Evolutionary conservation across 2,797 vertebrate species (phyloP).

Genomic region (Coregonus suidteri): DNA sequence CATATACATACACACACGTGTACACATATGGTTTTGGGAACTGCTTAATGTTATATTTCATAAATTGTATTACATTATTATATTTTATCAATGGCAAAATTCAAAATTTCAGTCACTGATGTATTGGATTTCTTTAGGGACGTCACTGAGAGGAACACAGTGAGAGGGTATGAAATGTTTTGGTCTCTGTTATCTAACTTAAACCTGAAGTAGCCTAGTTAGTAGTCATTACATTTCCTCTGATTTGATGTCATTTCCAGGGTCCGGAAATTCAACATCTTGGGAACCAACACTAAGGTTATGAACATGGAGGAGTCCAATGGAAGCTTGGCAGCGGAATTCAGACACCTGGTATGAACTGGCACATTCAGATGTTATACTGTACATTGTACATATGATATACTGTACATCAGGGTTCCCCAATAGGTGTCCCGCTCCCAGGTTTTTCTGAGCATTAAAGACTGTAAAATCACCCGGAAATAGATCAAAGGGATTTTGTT

Average conservation of each 20-base stretch:
- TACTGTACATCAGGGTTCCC: too few relatives aligned
- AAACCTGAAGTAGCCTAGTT: neutral
- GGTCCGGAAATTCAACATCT: slow-evolving; percentile 93
- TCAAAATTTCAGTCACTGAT: neutral
- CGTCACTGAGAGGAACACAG: slow-evolving; percentile 80
- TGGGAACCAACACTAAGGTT: slow-evolving; percentile 92
- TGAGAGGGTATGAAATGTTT: slow-evolving; percentile 75
- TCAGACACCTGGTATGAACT: slow-evolving; percentile 87
- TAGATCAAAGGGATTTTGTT: too few relatives aligned
- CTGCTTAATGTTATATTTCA: too few relatives aligned
- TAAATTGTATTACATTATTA: too few relatives aligned
- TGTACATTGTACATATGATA: too few relatives aligned
- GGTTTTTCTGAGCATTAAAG: too few relatives aligned
- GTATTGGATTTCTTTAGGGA: slow-evolving; percentile 73
- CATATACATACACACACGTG: too few relatives aligned
- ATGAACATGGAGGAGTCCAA: slow-evolving; percentile 99
- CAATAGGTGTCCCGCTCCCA: too few relatives aligned
- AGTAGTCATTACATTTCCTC: neutral
- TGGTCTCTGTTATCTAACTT: neutral
- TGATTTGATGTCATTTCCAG: slow-evolving; percentile 45
- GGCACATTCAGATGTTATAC: too few relatives aligned
- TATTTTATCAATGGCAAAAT: neutral
- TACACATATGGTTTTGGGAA: too few relatives aligned
- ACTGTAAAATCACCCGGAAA: too few relatives aligned
- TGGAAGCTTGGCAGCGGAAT: slow-evolving; percentile 93